Conservation (phyloP, 2,888 invertebrate genomes). For the Ectemnius continuus region DNA sequence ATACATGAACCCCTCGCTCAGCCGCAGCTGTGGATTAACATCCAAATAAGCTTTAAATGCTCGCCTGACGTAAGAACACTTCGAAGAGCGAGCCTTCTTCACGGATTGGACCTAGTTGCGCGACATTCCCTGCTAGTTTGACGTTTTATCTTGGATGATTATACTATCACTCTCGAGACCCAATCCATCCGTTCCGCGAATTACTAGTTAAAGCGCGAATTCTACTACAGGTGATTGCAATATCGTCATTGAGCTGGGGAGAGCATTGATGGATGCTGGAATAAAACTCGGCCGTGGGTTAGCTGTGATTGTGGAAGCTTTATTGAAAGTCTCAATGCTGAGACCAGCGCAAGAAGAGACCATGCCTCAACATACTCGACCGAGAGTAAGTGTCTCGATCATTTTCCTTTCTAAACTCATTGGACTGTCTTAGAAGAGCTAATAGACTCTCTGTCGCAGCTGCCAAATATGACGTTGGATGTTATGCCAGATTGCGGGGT, state of each 20-base stretch:
- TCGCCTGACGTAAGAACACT: conserved; percentile 63
- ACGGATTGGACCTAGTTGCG: conserved; percentile 37
- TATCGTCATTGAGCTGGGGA: conserved; percentile 67
- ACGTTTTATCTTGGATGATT: not conserved
- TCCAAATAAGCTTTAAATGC: conserved; percentile 54
- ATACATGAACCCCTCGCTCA: conserved; percentile 2
- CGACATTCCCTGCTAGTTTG: not conserved
- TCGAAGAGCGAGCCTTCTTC: conserved; percentile 49
- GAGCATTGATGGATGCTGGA: conserved; percentile 65
- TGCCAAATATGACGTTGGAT: conserved; percentile 73
- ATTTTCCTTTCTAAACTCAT: not conserved
- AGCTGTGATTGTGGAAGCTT: conserved; percentile 79
- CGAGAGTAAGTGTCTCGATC: conserved; percentile 77
- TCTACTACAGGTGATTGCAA: conserved; percentile 65
- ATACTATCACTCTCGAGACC: not conserved
- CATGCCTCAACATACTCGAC: conserved; percentile 79
- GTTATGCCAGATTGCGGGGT: conserved; percentile 67
- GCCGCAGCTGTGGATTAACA: conserved; percentile 71
- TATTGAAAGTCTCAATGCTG: conserved; percentile 80
- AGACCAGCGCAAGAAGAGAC: conserved; percentile 79
- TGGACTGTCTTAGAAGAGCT: too few relatives aligned
- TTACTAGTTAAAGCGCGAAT: conserved; percentile 1
- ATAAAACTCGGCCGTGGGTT: conserved; percentile 71
- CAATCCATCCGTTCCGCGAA: not conserved
- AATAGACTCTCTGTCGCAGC: conserved; percentile 47